Conservation (phyloP, 2,888 invertebrate species). For the Prenolepis imparis region DNA sequence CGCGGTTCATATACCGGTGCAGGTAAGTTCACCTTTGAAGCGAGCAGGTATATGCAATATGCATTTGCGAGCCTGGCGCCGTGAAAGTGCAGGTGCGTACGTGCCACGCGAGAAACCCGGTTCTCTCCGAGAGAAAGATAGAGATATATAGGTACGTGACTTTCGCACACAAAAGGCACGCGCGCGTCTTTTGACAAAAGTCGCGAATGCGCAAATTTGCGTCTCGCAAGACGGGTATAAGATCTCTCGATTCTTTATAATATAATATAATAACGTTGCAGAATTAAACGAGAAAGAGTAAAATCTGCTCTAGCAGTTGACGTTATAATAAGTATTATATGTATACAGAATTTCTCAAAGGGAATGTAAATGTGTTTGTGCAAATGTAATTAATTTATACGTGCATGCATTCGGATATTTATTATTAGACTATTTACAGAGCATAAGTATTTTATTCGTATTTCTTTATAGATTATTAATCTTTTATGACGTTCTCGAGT, state of each 20-base stretch:
- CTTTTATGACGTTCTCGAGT: not conserved
- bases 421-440: not conserved
- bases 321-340: not conserved
- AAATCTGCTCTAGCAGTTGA: not conserved
- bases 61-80: conserved; percentile 59
- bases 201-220: not conserved
- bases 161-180: not conserved
- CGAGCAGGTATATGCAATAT: conserved; percentile 60
- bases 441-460: not conserved
- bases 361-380: not conserved
- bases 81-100: conserved; percentile 60
- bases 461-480: not conserved
- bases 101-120: conserved; percentile 23
- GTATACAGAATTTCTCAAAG: not conserved
- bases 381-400: not conserved
- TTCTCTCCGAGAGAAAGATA: not conserved
- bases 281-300: not conserved
- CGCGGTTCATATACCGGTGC: conserved; percentile 35
- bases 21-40: conserved; percentile 58
- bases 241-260: not conserved
- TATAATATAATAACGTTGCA: not conserved
- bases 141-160: not conserved
- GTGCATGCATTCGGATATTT: not conserved
- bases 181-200: not conserved
- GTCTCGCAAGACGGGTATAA: not conserved